Conservation (phyloP, 1,140 invertebrate species). For the Hyposmocoma kahamanoa region DNA sequence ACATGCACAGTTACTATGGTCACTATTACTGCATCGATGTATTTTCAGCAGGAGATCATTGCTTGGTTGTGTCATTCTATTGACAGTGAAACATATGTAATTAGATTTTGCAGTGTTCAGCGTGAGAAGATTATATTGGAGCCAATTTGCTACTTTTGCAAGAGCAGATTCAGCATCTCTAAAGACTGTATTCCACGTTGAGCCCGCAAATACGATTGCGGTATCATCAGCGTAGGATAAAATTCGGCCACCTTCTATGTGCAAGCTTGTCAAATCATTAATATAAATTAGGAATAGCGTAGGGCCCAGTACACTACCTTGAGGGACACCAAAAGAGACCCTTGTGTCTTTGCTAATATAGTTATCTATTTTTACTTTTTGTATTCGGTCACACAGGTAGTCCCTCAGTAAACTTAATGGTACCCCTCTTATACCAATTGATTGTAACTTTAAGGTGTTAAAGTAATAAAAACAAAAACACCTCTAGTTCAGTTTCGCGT, state of each 20-base stretch:
- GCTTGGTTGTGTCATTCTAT: neutral
- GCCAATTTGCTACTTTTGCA: slow-evolving; percentile 4
- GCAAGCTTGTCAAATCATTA: slow-evolving; percentile 11
- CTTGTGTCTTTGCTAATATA: slow-evolving; percentile 1
- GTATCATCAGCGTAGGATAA: slow-evolving; percentile 11
- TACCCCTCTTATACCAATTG: slow-evolving; percentile 12
- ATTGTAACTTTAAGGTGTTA: too few species aligned
- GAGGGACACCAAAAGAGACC: slow-evolving; percentile 13
- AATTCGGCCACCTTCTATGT: slow-evolving; percentile 3
- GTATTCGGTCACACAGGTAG: slow-evolving; percentile 9
- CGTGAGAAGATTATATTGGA: slow-evolving; percentile 10
- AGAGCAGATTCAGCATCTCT: slow-evolving; percentile 6
- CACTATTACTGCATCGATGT: neutral
- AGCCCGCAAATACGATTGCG: slow-evolving; percentile 7
- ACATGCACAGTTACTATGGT: neutral
- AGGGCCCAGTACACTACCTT: slow-evolving; percentile 18
- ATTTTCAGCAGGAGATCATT: neutral
- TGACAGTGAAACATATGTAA: slow-evolving; percentile 8
- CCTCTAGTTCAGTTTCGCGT: too few species aligned
- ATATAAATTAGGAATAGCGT: slow-evolving; percentile 16
- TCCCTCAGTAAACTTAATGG: slow-evolving; percentile 6
- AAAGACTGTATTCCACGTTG: slow-evolving; percentile 5
- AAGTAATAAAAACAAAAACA: too few species aligned
- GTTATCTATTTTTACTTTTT: slow-evolving; percentile 9
- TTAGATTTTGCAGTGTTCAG: slow-evolving; percentile 10